Conservation (phyloP, 2,888 invertebrate species). For the Geotrupes spiniger region DNA sequence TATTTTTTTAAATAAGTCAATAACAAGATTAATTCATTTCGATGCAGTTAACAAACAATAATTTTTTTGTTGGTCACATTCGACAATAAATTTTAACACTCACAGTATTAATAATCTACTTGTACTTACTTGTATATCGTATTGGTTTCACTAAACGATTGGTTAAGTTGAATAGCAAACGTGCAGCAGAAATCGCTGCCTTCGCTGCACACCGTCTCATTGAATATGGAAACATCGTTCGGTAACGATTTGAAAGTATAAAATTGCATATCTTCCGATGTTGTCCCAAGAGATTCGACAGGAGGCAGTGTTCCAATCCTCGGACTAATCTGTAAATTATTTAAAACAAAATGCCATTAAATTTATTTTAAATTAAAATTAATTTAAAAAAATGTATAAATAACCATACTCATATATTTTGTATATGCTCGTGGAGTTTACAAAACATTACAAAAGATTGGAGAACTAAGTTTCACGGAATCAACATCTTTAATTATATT, state of each 20-base stretch:
- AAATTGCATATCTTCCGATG: slow-evolving; percentile 12
- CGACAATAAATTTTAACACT: too few relatives aligned
- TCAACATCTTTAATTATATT: too few relatives aligned
- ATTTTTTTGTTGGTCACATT: too few relatives aligned
- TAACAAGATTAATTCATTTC: too few relatives aligned
- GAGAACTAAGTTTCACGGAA: too few relatives aligned
- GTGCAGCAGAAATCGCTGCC: slow-evolving; percentile 25
- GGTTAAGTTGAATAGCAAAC: slow-evolving; percentile 20
- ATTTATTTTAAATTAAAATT: not conserved
- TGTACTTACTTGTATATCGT: slow-evolving; percentile 25
- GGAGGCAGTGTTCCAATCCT: slow-evolving; percentile 9
- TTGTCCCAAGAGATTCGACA: not conserved
- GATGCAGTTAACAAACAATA: too few relatives aligned
- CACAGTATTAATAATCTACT: too few relatives aligned
- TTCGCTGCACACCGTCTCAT: slow-evolving; percentile 21
- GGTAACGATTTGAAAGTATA: slow-evolving; percentile 14
- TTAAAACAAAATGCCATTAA: too few relatives aligned
- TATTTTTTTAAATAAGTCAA: too few relatives aligned
- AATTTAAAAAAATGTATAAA: not conserved
- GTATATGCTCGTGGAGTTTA: too few relatives aligned
- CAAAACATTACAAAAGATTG: too few relatives aligned
- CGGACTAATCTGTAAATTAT: slow-evolving; percentile 11
- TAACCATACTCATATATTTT: too few relatives aligned
- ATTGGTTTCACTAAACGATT: slow-evolving; percentile 6
- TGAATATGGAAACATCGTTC: not conserved